Conservation (phyloP, 2,888 invertebrate genomes). For the Plusia festucae region DNA sequence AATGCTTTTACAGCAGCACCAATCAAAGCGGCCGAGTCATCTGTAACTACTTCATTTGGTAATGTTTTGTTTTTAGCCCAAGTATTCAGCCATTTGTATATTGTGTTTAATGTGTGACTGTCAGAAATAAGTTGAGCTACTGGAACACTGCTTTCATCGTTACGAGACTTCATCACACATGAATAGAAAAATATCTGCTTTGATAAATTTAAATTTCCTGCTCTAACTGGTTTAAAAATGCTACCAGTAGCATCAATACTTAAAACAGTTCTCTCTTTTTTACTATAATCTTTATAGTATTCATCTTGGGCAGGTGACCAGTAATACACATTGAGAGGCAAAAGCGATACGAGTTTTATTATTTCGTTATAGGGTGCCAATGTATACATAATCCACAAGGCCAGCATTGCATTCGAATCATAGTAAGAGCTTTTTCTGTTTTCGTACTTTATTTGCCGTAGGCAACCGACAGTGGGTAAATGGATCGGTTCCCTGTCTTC, state of each 20-base stretch:
- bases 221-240: conserved; percentile 11
- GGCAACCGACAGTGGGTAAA: too few relatives aligned
- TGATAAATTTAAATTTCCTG: conserved; percentile 19
- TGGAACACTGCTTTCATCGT: conserved; percentile 8
- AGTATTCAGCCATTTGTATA: conserved; percentile 17
- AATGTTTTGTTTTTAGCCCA: conserved; percentile 19
- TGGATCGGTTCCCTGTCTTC: too few relatives aligned
- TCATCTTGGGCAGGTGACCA: conserved; percentile 9
- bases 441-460: too few relatives aligned
- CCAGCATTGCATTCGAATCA: too few relatives aligned
- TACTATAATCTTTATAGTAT: conserved; percentile 7
- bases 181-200: conserved; percentile 27
- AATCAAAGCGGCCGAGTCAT: conserved; percentile 21
- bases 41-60: conserved; percentile 25
- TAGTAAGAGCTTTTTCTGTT: too few relatives aligned
- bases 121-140: conserved; percentile 23
- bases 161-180: conserved; percentile 17
- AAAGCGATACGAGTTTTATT: conserved; percentile 9
- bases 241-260: conserved; percentile 19
- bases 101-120: conserved; percentile 21
- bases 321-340: conserved; percentile 6
- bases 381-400: conserved; percentile 16
- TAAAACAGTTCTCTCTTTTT: conserved; percentile 16
- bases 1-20: conserved; percentile 26
- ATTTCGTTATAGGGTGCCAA: conserved; percentile 9